A percentile compares a stretch with the other conserved stretches of the same genome.
phyloP scores from a whole-genome alignment of 1,140 invertebrate species.

The Solenopsis fugax region DNA sequence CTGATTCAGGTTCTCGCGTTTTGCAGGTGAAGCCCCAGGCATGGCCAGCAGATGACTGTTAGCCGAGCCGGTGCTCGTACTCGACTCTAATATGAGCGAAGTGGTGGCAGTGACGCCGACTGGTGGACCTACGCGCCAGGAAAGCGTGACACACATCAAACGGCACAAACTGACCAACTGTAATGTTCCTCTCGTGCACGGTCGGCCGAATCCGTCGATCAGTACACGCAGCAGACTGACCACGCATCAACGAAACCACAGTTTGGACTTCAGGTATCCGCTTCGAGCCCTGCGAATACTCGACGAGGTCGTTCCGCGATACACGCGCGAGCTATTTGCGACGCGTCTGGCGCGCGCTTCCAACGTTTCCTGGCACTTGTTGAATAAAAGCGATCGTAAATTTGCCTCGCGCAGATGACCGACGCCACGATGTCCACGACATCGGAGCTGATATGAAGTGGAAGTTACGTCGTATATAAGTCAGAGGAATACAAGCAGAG shows the following conservation, averaged over 20 bases:
- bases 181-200: slow-evolving; percentile 88
- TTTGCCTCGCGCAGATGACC: not conserved
- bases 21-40: slow-evolving; percentile 78
- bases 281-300: not conserved
- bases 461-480: not conserved
- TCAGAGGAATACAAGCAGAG: not conserved
- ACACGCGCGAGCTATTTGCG: slow-evolving; percentile 37
- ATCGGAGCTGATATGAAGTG: not conserved
- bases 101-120: slow-evolving; percentile 83
- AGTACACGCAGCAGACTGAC: slow-evolving; percentile 88
- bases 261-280: slow-evolving; percentile 90
- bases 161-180: slow-evolving; percentile 84
- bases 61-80: slow-evolving; percentile 83
- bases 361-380: slow-evolving; percentile 48
- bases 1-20: slow-evolving; percentile 11
- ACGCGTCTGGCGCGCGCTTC: slow-evolving; percentile 25
- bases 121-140: slow-evolving; percentile 84
- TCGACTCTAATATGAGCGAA: slow-evolving; percentile 86
- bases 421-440: not conserved
- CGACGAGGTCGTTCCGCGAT: slow-evolving; percentile 3
- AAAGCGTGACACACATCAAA: slow-evolving; percentile 83
- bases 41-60: slow-evolving; percentile 86
- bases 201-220: slow-evolving; percentile 86
- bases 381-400: slow-evolving; percentile 53
- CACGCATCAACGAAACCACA: slow-evolving; percentile 92